Evolutionary conservation across 2,797 vertebrate species (phyloP), one percentile per base, ranked within the genome.

Genomic region (Gambelia wislizenii): DNA sequence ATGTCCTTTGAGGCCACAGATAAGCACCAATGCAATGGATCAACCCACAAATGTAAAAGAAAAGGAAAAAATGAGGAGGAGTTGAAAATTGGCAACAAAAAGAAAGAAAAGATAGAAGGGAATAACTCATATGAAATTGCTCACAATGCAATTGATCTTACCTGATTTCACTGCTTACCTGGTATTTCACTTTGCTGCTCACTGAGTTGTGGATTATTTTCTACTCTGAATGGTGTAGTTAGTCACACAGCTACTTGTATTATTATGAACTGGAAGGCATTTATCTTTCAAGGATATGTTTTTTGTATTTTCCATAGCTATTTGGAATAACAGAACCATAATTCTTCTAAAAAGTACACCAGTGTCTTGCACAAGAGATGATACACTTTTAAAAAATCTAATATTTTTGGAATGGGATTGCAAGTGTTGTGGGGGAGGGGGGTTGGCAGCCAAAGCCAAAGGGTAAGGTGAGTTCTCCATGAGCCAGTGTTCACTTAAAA

Each of bases 251-350:
- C 79, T 61, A 18, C 44, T 61, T 33, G n/a, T 49, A 54, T 84
- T 67, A 33, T 77, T 78, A 78, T 70, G 61, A 69, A 70, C 61
- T 56, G 52, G 82, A 70, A 54, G 64, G 8, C 75, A 79, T 78
- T 89, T 79, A 84, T 79, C 82, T 89, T 84, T 79, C 82, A 78
- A 49, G n/a, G 61, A 78, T 78, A 78, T 69, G 12, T 77, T 79
- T 59, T 84, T 78, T 61, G 27, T 84, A 44, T 72, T 59, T 70
- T 22, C 10, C 70, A 39, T 10, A 67, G 42, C 44, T 64, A 52
- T 61, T 83, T 76, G 47, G 75, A 59, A 44, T 9, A 70, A 56
- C 1, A 8, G 42, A 30, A 27, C 30, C 6, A 2, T 64, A 76
- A 88, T 30, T 72, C 27, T 52, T 69, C n/a, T 22, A 39, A 54